Base-by-base conservation (phyloP, 1,140 invertebrate species). In the Wasmannia auropunctata region DNA sequence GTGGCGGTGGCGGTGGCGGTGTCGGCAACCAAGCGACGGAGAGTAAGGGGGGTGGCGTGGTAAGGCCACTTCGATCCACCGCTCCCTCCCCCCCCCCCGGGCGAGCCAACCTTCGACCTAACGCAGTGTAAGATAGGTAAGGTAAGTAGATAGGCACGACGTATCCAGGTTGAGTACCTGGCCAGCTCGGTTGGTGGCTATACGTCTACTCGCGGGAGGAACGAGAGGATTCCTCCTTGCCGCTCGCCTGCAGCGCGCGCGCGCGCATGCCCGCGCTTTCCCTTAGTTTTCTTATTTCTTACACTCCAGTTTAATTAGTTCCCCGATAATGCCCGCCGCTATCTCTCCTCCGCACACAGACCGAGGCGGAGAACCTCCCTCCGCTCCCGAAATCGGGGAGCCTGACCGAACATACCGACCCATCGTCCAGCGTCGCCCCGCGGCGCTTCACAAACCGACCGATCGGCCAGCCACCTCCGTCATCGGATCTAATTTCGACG, bases 301-400 rank as follows among this genome's bases (percentile, higher is more conserved):
- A 93, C 92, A 91, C 91, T 91, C 85, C 88, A 93, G 93, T 94
- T 94, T 94, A 94, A 94, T 94, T 94, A 94, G 93, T 94, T 94
- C 88, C 70, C 86, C 88, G 92, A 94, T 94, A 94, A 94, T 94
- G 90, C 91, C 85, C 70, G 86, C 91, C n/a, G 87, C 91, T 94
- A 94, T 94, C 93, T 94, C 84, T 67, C 83, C 87, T 89, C 76
- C 69, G 65, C 89, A n/a, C n/a, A n/a, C n/a, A 91, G 90, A 40
- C 86, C 60, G 87, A 89, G 46, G 69, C 88, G 85, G 92, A 89
- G 62, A 88, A 49, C 74, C 86, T 83, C 80, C 69, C 31, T 37
- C 72, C 77, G 28, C 51, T 8, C 7, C 84, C 16, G 34, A 43
- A 56, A 63, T 25, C 67, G 51, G 10, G 3, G 19, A 34, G 22